Evolutionary conservation across 2,888 invertebrate genomes (phyloP).

Genomic region (Parnassius smintheus): DNA sequence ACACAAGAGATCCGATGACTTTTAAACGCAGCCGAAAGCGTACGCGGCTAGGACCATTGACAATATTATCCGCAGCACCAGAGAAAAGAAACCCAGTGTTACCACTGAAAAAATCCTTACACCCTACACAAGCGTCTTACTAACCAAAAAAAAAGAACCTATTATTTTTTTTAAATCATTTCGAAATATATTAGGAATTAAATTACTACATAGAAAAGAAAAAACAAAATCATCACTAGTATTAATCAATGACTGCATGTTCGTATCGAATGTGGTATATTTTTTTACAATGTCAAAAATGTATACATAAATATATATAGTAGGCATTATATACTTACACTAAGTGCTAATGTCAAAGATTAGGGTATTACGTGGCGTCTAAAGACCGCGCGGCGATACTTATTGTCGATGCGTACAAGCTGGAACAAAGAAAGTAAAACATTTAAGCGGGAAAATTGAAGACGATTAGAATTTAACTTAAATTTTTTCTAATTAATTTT

Average conservation of each 20-base stretch:
- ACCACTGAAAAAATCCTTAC: slow-evolving; percentile 27
- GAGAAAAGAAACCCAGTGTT: slow-evolving; percentile 27
- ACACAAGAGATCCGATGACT: slow-evolving; percentile 20
- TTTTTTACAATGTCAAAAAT: slow-evolving; percentile 47
- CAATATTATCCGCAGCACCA: slow-evolving; percentile 17
- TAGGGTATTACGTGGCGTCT: slow-evolving; percentile 1
- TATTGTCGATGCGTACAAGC: slow-evolving; percentile 75
- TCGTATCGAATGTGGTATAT: slow-evolving; percentile 25
- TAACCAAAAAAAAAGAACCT: neutral
- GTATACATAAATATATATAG: slow-evolving; percentile 33
- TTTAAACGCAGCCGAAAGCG: neutral
- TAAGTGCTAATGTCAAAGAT: slow-evolving; percentile 38
- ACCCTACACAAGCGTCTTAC: slow-evolving; percentile 20
- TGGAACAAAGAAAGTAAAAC: slow-evolving; percentile 45
- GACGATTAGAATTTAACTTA: too few species aligned
- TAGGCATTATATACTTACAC: slow-evolving; percentile 40
- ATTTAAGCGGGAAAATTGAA: too few species aligned
- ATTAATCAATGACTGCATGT: slow-evolving; percentile 6
- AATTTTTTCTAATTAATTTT: too few species aligned
- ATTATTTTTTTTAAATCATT: neutral
- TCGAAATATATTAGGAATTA: slow-evolving; percentile 29
- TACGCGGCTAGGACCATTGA: neutral
- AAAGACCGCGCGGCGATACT: slow-evolving; percentile 45
- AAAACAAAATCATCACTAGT: slow-evolving; percentile 32
- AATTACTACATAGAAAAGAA: slow-evolving; percentile 28